Evolutionary conservation across 2,113 vertebrate genomes (phyloP), one percentile per base, ranked within the genome.

Genomic region (Lethenteron reissneri): DNA sequence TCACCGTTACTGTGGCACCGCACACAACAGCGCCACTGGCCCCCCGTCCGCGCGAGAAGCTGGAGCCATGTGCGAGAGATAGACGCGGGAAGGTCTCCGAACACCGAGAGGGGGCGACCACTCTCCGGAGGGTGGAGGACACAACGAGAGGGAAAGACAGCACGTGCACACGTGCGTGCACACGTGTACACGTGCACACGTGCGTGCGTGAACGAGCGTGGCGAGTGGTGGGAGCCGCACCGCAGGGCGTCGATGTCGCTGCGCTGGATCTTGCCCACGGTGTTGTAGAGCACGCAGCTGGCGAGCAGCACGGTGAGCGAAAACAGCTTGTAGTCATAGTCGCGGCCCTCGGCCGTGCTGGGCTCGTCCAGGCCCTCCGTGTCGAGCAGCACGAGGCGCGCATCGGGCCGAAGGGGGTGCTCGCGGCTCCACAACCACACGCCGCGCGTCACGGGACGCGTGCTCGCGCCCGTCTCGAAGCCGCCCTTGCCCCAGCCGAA

Each of bases 241-340:
- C 64, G 64, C n/a, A 68, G 64, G 64, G 64, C 64, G n/a, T 68
- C 64, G 64, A 68, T 68, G 64, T 68, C 64, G 10, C 64, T 68
- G n/a, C 64, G n/a, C 64, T 68, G 64, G 64, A 68, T 68, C 10
- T 68, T 68, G 8, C 64, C 64, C n/a, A 68, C 64, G 9, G 64
- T 68, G 64, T 68, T 68, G 25, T 68, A 68, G n/a, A 68, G 64
- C 25, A 68, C 64, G 10, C 64, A 68, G 64, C 64, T 68, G n/a
- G 64, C 64, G 25, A 68, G 64, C n/a, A 68, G 64, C 25, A 68
- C 25, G 64, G 64, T 68, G 25, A 68, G 64, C 25, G 64, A 68
- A 25, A 68, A 68, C 2, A 68, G 64, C 10, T 68, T 68, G 64
- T 68, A 68, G 10, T 68, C 64, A 68, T 68, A 68, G 25, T 68